Conservation (phyloP, 2,113 vertebrate genomes). For the Callospermophilus lateralis region DNA sequence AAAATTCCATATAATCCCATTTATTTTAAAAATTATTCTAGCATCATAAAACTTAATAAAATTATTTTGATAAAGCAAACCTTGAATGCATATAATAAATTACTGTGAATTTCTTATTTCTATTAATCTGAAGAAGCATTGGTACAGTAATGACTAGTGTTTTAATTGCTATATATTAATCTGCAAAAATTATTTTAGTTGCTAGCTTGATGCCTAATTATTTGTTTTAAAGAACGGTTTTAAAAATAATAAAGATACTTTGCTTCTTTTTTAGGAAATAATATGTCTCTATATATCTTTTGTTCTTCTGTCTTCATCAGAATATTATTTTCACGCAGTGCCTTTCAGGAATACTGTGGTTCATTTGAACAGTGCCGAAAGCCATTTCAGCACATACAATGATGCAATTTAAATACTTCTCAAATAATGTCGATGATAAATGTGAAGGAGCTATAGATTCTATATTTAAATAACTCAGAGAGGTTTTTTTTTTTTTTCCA, state of each 20-base stretch:
- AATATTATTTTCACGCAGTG: neutral
- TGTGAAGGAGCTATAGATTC: neutral
- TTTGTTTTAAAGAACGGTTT: neutral
- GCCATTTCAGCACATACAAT: neutral
- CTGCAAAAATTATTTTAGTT: neutral
- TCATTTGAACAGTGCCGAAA: neutral
- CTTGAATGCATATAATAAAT: neutral
- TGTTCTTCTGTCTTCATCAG: neutral
- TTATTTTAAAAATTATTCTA: constrained; percentile 10
- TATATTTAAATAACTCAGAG: constrained; percentile 51
- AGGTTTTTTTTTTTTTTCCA: neutral
- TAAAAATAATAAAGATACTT: neutral
- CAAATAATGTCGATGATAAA: neutral
- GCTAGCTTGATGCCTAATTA: neutral
- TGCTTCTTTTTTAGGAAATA: neutral
- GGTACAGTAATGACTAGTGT: neutral
- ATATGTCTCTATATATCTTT: neutral
- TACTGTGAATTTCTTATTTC: neutral
- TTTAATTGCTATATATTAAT: neutral
- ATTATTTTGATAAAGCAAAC: neutral
- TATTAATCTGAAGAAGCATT: neutral
- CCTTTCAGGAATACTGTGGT: neutral
- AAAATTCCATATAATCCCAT: neutral
- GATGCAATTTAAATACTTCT: neutral
- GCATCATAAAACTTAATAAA: neutral